Evolutionary conservation across 2,113 vertebrate genomes (phyloP).

Genomic region (Seriola quinqueradiata): DNA sequence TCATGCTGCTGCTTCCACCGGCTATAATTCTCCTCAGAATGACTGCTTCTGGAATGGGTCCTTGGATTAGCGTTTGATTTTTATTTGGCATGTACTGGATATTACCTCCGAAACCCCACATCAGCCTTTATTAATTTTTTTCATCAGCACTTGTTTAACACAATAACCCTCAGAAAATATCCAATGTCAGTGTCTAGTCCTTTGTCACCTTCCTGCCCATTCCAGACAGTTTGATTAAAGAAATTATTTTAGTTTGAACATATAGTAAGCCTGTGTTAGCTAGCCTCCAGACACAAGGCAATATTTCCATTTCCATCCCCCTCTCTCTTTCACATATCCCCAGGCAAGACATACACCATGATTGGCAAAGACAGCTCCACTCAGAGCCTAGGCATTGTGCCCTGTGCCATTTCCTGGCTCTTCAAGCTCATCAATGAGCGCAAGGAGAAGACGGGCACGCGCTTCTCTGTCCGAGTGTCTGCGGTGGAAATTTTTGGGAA

Average conservation of each 20-base stretch:
- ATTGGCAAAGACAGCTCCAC: slow-evolving; percentile 94
- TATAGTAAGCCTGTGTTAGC: slow-evolving; percentile 5
- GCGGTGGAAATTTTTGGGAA: slow-evolving; percentile 96
- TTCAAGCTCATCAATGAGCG: slow-evolving; percentile 95
- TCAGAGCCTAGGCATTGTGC: slow-evolving; percentile 93
- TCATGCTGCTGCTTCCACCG: slow-evolving; percentile 52
- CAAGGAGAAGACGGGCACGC: slow-evolving; percentile 91
- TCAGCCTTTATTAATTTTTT: slow-evolving; percentile 41
- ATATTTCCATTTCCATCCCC: slow-evolving; percentile 31
- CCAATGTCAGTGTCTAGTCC: slow-evolving; percentile 3
- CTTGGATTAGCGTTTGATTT: slow-evolving; percentile 52
- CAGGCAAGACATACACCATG: slow-evolving; percentile 98
- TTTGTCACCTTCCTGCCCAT: slow-evolving; percentile 10
- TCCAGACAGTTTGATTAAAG: slow-evolving; percentile 30
- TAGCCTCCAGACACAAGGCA: slow-evolving; percentile 31
- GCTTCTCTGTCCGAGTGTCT: slow-evolving; percentile 95
- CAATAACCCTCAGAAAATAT: slow-evolving; percentile 39
- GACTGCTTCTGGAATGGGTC: slow-evolving; percentile 39
- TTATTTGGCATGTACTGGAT: slow-evolving; percentile 48
- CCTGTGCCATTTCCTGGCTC: slow-evolving; percentile 99
- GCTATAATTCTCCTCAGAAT: slow-evolving; percentile 57
- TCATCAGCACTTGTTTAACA: slow-evolving; percentile 49
- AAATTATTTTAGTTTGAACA: slow-evolving; percentile 37
- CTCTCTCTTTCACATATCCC: slow-evolving; percentile 34
- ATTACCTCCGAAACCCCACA: slow-evolving; percentile 38